A percentile compares a stretch with the other conserved stretches of the same genome.
Evolutionary conservation across 2,113 vertebrate genomes (phyloP).

Genomic region (Jaculus jaculus): DNA sequence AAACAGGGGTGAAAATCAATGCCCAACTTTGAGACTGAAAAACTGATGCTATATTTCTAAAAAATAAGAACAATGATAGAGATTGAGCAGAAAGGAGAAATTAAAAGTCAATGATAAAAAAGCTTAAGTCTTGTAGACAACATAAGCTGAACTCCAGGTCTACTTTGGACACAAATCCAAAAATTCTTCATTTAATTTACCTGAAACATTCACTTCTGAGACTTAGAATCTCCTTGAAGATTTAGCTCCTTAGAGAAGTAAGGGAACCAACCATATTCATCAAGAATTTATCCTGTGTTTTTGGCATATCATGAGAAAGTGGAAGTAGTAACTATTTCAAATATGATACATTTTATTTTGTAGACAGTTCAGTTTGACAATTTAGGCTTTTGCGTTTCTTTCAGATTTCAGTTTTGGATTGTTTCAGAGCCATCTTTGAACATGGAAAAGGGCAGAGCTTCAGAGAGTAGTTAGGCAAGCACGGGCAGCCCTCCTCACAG

Average conservation of each 20-base stretch:
- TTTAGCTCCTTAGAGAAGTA: not conserved
- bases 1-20: not conserved
- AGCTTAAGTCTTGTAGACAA: not conserved
- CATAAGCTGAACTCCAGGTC: not conserved
- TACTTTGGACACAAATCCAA: not conserved
- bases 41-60: not conserved
- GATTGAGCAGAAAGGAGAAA: not conserved
- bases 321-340: not conserved
- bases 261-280: not conserved
- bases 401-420: not conserved
- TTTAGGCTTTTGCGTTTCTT: not conserved
- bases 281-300: not conserved
- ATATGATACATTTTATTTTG: not conserved
- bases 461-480: slow-evolving; percentile 1
- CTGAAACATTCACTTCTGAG: not conserved
- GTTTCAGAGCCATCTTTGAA: slow-evolving; percentile 1
- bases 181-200: not conserved
- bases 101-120: not conserved
- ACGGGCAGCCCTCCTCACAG: not conserved
- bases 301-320: not conserved
- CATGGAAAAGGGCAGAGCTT: not conserved
- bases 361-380: slow-evolving; percentile 20
- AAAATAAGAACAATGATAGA: not conserved
- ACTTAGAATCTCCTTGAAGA: not conserved
- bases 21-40: not conserved